Evolutionary conservation across 2,888 invertebrate genomes (phyloP).

Genomic region (Halocaridina rubra): DNA sequence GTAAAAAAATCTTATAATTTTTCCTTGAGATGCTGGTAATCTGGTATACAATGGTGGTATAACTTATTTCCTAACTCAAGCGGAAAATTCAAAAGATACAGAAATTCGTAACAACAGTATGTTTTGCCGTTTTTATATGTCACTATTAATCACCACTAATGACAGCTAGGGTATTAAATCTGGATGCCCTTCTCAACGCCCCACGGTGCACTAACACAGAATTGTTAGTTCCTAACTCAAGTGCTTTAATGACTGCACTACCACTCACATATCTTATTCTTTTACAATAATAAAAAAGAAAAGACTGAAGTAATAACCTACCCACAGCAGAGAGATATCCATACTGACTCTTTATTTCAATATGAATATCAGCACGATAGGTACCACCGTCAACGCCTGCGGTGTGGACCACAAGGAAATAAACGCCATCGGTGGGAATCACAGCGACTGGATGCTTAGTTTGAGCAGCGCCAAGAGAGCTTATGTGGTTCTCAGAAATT

Average conservation of each 20-base stretch:
- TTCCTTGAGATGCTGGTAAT: too few species aligned
- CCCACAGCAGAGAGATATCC: slow-evolving; percentile 91
- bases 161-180: background rate
- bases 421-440: slow-evolving; percentile 79
- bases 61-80: too few species aligned
- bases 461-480: slow-evolving; percentile 35
- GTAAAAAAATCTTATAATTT: too few species aligned
- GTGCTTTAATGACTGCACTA: background rate
- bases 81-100: too few species aligned
- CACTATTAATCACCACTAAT: background rate
- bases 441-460: slow-evolving; percentile 73
- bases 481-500: background rate
- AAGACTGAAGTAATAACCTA: slow-evolving; percentile 68
- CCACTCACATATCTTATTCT: background rate
- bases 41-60: too few species aligned
- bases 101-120: background rate
- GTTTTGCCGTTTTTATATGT: too few species aligned
- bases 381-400: slow-evolving; percentile 66
- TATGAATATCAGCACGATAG: slow-evolving; percentile 75
- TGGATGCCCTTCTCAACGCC: too few species aligned
- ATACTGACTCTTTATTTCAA: slow-evolving; percentile 81
- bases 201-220: too few species aligned
- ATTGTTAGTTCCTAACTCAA: too few species aligned
- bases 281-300: background rate
- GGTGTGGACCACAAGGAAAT: slow-evolving; percentile 74